phyloP scores from a whole-genome alignment of 1,140 invertebrate genomes.

The Drosophila fuyamai region DNA sequence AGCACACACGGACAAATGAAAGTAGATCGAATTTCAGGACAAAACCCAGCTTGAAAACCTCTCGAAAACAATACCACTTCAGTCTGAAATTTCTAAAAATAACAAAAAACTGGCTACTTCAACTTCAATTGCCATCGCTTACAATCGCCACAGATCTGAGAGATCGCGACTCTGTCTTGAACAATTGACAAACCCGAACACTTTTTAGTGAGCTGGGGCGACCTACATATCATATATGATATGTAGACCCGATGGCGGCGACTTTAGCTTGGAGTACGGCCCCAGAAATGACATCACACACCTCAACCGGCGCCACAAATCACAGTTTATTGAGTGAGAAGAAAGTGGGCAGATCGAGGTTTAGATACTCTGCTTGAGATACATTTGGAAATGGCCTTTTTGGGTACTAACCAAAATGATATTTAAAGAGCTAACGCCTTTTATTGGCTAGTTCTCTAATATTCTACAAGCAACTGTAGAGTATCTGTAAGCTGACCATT shows the following conservation, averaged over 20 bases:
- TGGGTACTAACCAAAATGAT: not conserved
- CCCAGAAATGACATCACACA: constrained; percentile 69
- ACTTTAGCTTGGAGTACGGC: constrained; percentile 45
- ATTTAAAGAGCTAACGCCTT: too few species aligned
- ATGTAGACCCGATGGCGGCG: constrained; percentile 53
- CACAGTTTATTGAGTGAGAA: constrained; percentile 50
- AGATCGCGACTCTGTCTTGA: constrained; percentile 40
- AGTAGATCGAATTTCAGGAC: not conserved
- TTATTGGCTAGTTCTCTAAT: not conserved
- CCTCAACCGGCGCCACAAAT: constrained; percentile 58
- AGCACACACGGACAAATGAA: not conserved
- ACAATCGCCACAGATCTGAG: constrained; percentile 63
- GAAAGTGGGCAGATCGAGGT: constrained; percentile 21
- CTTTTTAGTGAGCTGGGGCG: constrained; percentile 32
- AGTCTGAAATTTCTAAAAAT: constrained; percentile 63
- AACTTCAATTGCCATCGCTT: constrained; percentile 65
- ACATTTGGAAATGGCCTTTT: not conserved
- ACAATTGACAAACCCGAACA: constrained; percentile 67
- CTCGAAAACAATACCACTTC: constrained; percentile 54
- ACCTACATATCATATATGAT: constrained; percentile 57
- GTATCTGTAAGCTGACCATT: not conserved
- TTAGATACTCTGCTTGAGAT: constrained; percentile 17
- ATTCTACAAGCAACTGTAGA: not conserved
- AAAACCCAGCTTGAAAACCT: constrained; percentile 35
- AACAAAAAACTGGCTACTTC: constrained; percentile 47